Evolutionary conservation across 1,140 invertebrate species (phyloP).

Genomic region (Yoshiicerus persimilis): DNA sequence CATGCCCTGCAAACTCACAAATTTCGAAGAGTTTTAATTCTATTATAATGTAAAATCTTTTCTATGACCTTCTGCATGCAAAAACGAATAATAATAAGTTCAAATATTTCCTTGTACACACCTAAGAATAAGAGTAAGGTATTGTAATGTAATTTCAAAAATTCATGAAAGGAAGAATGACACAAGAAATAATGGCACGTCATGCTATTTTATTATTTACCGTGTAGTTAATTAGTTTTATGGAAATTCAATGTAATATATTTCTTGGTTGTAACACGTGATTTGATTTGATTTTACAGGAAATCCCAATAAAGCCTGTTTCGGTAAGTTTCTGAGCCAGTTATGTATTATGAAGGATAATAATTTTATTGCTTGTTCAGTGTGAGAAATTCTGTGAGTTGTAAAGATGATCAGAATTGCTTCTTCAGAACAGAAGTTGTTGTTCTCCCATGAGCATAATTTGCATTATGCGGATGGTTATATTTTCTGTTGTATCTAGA

Average conservation of each 20-base stretch:
- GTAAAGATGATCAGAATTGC: neutral
- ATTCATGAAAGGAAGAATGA: no score
- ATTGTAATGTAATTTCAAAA: no score
- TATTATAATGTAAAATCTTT: no score
- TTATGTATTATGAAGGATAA: neutral
- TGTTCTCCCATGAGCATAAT: neutral
- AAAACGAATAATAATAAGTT: no score
- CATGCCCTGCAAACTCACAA: no score
- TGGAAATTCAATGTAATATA: neutral
- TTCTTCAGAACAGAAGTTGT: neutral
- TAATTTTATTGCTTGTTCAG: neutral
- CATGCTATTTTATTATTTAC: no score
- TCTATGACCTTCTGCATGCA: no score
- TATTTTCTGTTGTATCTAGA: slow-evolving; percentile 56
- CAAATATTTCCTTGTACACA: no score
- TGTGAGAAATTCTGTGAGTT: neutral
- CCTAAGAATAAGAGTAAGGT: no score
- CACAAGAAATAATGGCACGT: no score
- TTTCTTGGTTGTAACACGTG: slow-evolving; percentile 28
- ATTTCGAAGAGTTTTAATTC: no score
- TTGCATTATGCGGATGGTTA: neutral
- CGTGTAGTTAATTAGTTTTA: neutral
- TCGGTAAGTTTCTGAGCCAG: slow-evolving; percentile 56
- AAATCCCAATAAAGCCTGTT: slow-evolving; percentile 73
- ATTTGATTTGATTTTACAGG: neutral